Percentiles rank a stretch among this genome's conserved stretches.
Evolutionary conservation across 2,797 vertebrate genomes (phyloP).

Genomic region (Chelmon rostratus): DNA sequence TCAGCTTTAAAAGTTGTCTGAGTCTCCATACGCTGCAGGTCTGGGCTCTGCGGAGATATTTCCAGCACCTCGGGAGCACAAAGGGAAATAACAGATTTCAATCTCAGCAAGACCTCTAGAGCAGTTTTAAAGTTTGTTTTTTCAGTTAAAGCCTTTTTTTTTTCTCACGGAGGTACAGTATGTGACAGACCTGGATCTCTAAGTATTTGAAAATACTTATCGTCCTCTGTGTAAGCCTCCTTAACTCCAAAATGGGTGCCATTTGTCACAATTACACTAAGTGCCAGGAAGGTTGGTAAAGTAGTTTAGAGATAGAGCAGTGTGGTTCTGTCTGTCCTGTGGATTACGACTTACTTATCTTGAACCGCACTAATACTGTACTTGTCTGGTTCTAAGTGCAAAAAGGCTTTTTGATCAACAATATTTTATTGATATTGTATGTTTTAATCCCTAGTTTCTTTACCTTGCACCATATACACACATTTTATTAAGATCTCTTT

Average conservation of each 20-base stretch:
- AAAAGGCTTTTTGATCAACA: background rate
- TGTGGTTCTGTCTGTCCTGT: slow-evolving; percentile 14
- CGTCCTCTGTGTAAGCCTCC: slow-evolving; percentile 25
- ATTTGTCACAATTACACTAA: slow-evolving; percentile 53
- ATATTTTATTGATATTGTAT: background rate
- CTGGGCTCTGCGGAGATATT: slow-evolving; percentile 15
- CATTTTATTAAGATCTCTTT: background rate
- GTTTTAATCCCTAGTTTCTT: background rate
- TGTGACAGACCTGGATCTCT: slow-evolving; percentile 12
- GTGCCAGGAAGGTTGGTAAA: slow-evolving; percentile 15
- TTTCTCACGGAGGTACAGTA: background rate
- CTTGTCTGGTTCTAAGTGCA: background rate
- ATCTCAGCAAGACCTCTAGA: slow-evolving; percentile 5
- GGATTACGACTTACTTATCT: slow-evolving; percentile 17
- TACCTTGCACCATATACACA: background rate
- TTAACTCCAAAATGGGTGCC: slow-evolving; percentile 26
- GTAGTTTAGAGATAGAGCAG: slow-evolving; percentile 17
- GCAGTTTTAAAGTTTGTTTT: background rate
- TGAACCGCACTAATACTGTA: background rate
- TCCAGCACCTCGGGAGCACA: slow-evolving; percentile 21
- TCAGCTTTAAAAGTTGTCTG: background rate
- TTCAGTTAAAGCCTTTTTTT: background rate
- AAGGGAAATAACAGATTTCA: slow-evolving; percentile 33
- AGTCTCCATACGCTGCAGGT: background rate
- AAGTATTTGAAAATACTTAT: slow-evolving; percentile 20